Evolutionary conservation across 2,888 invertebrate genomes (phyloP), one percentile per base, ranked within the genome.

Genomic region (Hirtodrosophila histrioides): DNA sequence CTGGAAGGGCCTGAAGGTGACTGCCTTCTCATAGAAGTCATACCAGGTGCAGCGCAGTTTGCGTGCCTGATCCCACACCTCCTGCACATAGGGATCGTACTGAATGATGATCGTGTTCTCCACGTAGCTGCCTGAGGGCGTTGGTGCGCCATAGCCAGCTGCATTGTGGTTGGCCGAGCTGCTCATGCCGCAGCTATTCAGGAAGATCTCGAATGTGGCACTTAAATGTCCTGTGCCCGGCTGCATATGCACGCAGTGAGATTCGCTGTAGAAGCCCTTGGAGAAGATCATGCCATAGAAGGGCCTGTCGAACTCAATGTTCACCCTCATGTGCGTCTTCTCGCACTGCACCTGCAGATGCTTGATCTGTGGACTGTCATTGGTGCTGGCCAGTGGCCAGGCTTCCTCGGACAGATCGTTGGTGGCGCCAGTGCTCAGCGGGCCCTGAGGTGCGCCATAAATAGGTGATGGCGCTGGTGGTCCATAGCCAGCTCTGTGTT

Each of bases 221-320:
- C 96, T 97, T 51, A 97, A 93, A 85, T 97, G 96, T 9, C 98
- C 98, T 0, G 97, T 96, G 24, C 97, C 97, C 0, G 97, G 96
- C 86, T 97, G 97, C 69, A 98, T 92, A 89, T 98, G 97, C 78
- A 98, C 97, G 91, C 98, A 98, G 89, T 97, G 97, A 0, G 95
- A 93, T 89, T 98, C 97, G 89, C 97, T 97, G 92, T 97, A 97
- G 93, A 96, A 97, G 61, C 97, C 98, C 92, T 98, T 98, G 68
- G 97, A 97, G 93, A 98, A 98, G 89, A 98, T 97, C 96, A 98
- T 97, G 31, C 98, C 98, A 91, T 97, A 97, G 93, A 98, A 98
- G 10, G 98, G 97, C 46, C 97, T 94, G 91, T 98, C 98, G 92
- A 98, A 98, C 91, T 97, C 97, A 87, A 98, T 97, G 92, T 97